phyloP scores from a whole-genome alignment of 2,888 invertebrate genomes.

The Ichneumon xanthorius region DNA sequence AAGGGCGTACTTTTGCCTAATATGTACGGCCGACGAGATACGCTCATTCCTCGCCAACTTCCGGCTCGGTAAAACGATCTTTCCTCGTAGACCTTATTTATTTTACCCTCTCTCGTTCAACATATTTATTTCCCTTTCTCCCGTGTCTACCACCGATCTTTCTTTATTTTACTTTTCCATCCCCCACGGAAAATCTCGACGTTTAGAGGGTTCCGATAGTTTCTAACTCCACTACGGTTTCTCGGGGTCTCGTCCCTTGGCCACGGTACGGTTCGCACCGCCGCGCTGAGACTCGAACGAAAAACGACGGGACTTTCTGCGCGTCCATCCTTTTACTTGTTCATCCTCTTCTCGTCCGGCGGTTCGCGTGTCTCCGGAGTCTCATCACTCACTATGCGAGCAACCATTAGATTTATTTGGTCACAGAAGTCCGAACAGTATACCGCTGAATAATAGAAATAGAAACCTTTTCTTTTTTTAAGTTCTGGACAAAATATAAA shows the following conservation, averaged over 20 bases:
- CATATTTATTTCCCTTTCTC: conserved; percentile 9
- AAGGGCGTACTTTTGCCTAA: conserved; percentile 9
- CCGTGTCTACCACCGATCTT: not conserved
- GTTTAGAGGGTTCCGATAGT: conserved; percentile 12
- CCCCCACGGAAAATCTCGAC: not conserved
- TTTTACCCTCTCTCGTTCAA: not conserved
- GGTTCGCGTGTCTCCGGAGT: conserved; percentile 33
- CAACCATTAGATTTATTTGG: conserved; percentile 55
- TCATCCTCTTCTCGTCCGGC: not conserved
- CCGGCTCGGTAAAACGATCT: conserved; percentile 26
- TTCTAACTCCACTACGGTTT: not conserved
- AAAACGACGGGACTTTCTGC: conserved; percentile 1
- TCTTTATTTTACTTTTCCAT: conserved; percentile 13
- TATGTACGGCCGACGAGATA: not conserved
- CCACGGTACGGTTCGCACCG: not conserved
- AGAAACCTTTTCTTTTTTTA: not conserved
- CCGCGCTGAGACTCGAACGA: conserved; percentile 14
- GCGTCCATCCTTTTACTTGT: conserved; percentile 5
- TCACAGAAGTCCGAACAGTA: not conserved
- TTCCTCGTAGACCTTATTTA: conserved; percentile 13
- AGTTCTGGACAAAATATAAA: no score
- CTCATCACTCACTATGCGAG: conserved; percentile 41
- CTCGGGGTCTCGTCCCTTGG: not conserved
- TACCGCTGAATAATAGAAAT: not conserved
- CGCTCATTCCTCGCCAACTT: conserved; percentile 3